phyloP scores from a whole-genome alignment of 2,797 vertebrate species.

The Leucoraja ocellata region DNA sequence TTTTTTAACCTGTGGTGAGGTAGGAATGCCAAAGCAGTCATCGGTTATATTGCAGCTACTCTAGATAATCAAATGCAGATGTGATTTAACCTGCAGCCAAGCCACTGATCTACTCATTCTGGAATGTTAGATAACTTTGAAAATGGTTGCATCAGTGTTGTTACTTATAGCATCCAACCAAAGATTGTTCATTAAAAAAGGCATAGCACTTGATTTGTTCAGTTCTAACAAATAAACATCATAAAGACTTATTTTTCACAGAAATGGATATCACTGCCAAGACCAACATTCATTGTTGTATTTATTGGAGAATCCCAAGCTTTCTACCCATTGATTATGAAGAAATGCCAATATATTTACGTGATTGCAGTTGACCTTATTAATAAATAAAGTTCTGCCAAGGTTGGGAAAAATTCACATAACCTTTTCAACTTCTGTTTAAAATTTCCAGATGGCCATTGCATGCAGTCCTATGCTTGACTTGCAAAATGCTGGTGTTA shows the following conservation, averaged over 20 bases:
- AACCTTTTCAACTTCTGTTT: background rate
- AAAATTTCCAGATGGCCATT: background rate
- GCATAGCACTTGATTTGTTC: background rate
- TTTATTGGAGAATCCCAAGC: too few relatives aligned
- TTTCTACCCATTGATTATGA: too few relatives aligned
- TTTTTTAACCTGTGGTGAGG: background rate
- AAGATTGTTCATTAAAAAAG: background rate
- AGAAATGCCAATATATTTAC: too few relatives aligned
- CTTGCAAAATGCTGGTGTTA: background rate
- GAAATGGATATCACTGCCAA: too few relatives aligned
- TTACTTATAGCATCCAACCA: background rate
- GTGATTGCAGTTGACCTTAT: too few relatives aligned
- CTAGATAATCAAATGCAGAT: background rate
- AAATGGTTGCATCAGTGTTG: background rate
- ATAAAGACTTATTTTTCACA: background rate
- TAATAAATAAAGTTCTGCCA: background rate
- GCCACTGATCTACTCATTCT: background rate
- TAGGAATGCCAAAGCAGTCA: background rate
- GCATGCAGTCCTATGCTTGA: background rate
- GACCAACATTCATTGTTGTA: too few relatives aligned
- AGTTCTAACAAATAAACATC: background rate
- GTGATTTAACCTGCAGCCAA: background rate
- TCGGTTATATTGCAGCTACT: background rate
- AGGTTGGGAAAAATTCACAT: background rate
- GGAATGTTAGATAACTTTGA: background rate